Evolutionary conservation across 1,140 invertebrate genomes (phyloP).

Genomic region (Neomicropteryx cornuta): DNA sequence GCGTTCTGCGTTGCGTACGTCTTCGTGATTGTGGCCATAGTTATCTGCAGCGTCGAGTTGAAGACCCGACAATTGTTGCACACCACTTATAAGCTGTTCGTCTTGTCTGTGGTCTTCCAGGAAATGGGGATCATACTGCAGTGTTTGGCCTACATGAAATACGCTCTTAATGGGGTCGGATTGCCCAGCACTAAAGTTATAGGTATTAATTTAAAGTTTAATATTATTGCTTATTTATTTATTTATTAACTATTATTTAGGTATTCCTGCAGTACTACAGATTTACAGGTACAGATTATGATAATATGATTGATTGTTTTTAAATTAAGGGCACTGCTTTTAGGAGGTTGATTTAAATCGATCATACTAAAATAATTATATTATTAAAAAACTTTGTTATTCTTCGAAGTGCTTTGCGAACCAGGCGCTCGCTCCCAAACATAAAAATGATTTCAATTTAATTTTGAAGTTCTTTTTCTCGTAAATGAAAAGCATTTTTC

Average conservation of each 20-base stretch:
- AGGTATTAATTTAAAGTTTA: constrained; percentile 36
- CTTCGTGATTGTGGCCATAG: constrained; percentile 48
- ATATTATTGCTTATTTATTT: constrained; percentile 1
- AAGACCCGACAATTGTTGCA: constrained; percentile 69
- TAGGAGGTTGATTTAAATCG: too few relatives aligned
- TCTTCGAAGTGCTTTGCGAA: too few relatives aligned
- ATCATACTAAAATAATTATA: too few relatives aligned
- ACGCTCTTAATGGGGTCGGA: constrained; percentile 57
- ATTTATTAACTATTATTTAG: constrained; percentile 1
- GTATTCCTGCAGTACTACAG: too few relatives aligned
- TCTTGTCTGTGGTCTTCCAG: constrained; percentile 56
- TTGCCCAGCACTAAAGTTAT: constrained; percentile 41
- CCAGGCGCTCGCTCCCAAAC: too few relatives aligned
- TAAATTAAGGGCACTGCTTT: too few relatives aligned
- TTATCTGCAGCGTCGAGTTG: constrained; percentile 58
- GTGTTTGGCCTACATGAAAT: constrained; percentile 54
- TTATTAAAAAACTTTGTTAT: too few relatives aligned
- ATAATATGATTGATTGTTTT: too few relatives aligned
- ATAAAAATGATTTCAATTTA: too few relatives aligned
- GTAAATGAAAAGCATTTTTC: too few relatives aligned
- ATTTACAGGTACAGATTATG: too few relatives aligned
- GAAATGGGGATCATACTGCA: constrained; percentile 53
- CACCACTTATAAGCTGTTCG: constrained; percentile 78
- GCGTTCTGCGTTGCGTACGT: constrained; percentile 51
- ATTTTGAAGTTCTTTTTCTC: too few relatives aligned